Evolutionary conservation across 1,140 invertebrate genomes (phyloP).

Genomic region (Parapsyche elsis): DNA sequence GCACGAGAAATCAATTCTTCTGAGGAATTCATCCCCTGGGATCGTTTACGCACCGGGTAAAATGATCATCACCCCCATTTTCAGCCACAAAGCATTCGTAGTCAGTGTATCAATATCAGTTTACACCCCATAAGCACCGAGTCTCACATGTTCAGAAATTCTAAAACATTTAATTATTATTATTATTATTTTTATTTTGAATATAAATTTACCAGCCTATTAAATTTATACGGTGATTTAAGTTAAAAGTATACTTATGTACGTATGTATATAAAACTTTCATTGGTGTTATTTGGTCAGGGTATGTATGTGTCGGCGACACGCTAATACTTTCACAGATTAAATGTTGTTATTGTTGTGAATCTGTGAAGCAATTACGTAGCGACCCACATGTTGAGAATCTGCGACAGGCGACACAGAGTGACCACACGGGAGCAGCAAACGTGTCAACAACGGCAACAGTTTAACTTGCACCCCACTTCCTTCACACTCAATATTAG

Average conservation of each 20-base stretch:
- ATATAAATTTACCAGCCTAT: not conserved
- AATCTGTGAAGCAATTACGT: not conserved
- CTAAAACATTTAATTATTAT: not conserved
- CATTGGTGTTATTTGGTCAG: not conserved
- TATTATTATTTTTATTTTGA: not conserved
- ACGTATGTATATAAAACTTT: not conserved
- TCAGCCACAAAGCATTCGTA: slow-evolving; percentile 40
- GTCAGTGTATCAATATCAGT: slow-evolving; percentile 53
- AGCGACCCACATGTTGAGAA: not conserved
- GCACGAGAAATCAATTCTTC: not conserved
- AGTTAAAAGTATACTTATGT: not conserved
- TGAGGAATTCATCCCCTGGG: slow-evolving; percentile 15
- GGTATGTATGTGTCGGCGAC: too few species aligned
- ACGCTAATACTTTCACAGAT: not conserved
- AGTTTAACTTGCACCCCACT: slow-evolving; percentile 50
- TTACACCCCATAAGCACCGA: slow-evolving; percentile 53
- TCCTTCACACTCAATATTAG: slow-evolving; percentile 55
- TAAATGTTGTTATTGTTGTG: not conserved
- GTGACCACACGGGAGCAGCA: slow-evolving; percentile 52
- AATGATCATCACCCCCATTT: slow-evolving; percentile 27
- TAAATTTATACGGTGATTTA: not conserved
- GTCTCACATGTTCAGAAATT: not conserved
- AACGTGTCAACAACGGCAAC: slow-evolving; percentile 51
- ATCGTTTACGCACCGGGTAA: slow-evolving; percentile 11
- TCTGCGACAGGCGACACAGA: not conserved